Conservation (phyloP, 92 coral and sea anemone species). For the Heliopora coerulea region DNA sequence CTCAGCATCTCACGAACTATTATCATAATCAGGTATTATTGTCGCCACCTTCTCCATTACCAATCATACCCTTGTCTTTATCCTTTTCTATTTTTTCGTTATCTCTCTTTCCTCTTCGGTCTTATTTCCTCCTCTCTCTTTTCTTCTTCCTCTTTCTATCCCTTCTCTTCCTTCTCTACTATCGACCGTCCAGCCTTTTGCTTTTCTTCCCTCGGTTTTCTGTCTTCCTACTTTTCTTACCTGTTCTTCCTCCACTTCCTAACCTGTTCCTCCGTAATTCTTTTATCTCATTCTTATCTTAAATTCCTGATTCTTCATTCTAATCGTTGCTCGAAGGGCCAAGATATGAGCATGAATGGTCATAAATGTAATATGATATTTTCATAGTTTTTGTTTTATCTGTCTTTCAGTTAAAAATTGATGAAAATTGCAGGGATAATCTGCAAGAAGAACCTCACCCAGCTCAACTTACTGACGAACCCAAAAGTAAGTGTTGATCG, state of each 20-base stretch:
- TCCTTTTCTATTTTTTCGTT: not conserved
- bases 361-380: no score
- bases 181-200: no score
- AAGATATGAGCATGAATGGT: no score
- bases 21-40: slow-evolving; percentile 34
- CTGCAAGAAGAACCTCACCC: not conserved
- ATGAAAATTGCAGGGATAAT: no score
- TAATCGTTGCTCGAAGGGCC: no score
- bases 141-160: no score
- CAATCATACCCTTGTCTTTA: not conserved
- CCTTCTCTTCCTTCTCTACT: no score
- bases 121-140: no score
- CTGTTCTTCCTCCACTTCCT: not conserved
- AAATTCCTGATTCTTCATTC: no score
- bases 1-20: slow-evolving; percentile 3
- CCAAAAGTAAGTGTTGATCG: not conserved
- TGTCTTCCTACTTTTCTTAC: not conserved
- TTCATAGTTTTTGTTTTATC: not conserved
- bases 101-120: not conserved
- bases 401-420: not conserved
- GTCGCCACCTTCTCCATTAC: no score
- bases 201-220: not conserved
- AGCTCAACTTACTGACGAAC: not conserved
- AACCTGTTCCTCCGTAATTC: not conserved
- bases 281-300: no score